Percentiles rank a stretch among this genome's conserved stretches.
Evolutionary conservation across 2,888 invertebrate genomes (phyloP).

Genomic region (Agrilus cyanescens): DNA sequence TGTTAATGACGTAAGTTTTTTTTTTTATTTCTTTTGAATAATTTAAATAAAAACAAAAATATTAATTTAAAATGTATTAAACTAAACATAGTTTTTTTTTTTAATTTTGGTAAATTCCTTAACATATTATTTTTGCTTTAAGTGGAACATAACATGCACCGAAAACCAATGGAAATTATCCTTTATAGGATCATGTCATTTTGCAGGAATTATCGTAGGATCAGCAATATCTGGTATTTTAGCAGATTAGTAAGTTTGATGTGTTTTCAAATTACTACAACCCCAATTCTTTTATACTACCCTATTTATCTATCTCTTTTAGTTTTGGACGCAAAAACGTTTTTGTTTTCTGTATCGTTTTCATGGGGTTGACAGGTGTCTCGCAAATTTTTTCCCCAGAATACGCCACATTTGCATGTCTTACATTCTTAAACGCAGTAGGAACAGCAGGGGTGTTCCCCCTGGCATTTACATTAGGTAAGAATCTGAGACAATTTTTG

Average conservation of each 20-base stretch:
- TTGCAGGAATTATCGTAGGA: conserved; percentile 49
- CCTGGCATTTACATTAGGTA: conserved; percentile 46
- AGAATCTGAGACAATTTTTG: conserved; percentile 3
- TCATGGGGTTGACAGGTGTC: conserved; percentile 46
- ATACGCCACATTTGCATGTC: conserved; percentile 40
- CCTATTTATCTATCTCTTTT: conserved; percentile 13
- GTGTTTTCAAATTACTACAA: too few relatives aligned
- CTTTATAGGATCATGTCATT: conserved; percentile 48
- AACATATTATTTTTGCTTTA: conserved; percentile 21
- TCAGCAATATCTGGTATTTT: conserved; percentile 46
- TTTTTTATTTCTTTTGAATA: not conserved
- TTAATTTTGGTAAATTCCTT: too few relatives aligned
- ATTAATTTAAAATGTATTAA: too few relatives aligned
- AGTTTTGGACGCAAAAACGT: conserved; percentile 49
- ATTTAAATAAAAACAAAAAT: too few relatives aligned
- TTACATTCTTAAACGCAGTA: conserved; percentile 46
- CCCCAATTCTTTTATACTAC: too few relatives aligned
- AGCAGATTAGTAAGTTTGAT: conserved; percentile 42
- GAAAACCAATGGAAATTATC: conserved; percentile 51
- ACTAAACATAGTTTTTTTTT: too few relatives aligned
- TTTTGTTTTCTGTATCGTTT: conserved; percentile 43
- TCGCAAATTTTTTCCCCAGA: conserved; percentile 41
- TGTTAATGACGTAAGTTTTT: conserved; percentile 41
- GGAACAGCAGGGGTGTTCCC: conserved; percentile 51
- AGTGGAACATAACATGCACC: conserved; percentile 48